Conservation (phyloP, 1,140 invertebrate genomes). For the Carposina sasakii region DNA sequence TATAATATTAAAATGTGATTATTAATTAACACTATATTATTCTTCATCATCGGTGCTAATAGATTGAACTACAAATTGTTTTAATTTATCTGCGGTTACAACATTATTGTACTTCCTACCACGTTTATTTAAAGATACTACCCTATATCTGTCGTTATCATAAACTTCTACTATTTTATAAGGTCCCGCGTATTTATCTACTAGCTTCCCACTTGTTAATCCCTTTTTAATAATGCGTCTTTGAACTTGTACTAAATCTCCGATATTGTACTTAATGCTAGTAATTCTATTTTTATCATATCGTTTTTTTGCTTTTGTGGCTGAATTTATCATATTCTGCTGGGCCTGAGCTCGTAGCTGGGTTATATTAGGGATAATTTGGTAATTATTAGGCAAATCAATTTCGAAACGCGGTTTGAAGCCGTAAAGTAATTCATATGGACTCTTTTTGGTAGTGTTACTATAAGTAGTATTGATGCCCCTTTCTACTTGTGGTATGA, state of each 20-base stretch:
- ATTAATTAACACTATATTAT: too few relatives aligned
- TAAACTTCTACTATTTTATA: conserved; percentile 6
- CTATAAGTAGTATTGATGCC: conserved; percentile 1
- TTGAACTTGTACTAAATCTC: conserved; percentile 9
- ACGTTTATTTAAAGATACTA: not conserved
- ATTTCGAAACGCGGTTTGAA: conserved; percentile 7
- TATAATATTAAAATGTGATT: too few relatives aligned
- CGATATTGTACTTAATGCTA: not conserved
- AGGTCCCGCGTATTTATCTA: conserved; percentile 5
- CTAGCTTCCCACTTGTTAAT: conserved; percentile 1
- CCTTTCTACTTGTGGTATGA: conserved; percentile 1
- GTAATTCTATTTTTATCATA: conserved; percentile 4
- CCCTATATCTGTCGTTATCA: conserved; percentile 5
- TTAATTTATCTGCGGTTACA: conserved; percentile 3
- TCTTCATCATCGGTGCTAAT: conserved; percentile 1
- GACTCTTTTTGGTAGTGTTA: conserved; percentile 3
- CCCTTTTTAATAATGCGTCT: conserved; percentile 5
- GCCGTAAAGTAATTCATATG: conserved; percentile 5
- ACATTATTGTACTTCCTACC: conserved; percentile 7
- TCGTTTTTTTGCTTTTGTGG: not conserved
- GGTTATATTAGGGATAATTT: not conserved
- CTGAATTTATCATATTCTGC: not conserved
- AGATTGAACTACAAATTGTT: conserved; percentile 2
- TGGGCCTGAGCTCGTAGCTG: conserved; percentile 1
- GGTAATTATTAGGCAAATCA: not conserved